phyloP scores from a whole-genome alignment of 2,113 vertebrate genomes.

The Pseudopodoces humilis region DNA sequence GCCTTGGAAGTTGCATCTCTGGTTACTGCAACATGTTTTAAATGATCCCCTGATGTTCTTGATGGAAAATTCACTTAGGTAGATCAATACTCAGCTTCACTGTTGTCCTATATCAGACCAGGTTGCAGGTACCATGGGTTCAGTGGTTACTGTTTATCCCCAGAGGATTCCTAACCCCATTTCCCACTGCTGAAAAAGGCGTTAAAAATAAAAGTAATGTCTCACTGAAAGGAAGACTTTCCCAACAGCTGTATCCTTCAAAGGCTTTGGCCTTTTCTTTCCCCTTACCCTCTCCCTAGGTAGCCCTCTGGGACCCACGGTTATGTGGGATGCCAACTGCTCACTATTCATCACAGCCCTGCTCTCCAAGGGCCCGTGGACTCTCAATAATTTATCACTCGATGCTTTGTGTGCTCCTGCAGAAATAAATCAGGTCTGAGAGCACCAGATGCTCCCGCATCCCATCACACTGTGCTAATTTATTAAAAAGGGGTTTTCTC shows the following conservation, averaged over 20 bases:
- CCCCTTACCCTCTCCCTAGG: conserved; percentile 13
- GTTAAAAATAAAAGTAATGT: conserved; percentile 54
- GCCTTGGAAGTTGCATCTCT: neutral
- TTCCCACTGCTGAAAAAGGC: conserved; percentile 47
- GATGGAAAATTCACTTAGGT: conserved; percentile 28
- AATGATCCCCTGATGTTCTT: neutral
- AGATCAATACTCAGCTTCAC: conserved; percentile 8
- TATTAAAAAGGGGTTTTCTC: conserved; percentile 52
- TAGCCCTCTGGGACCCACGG: conserved; percentile 4
- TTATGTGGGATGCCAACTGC: conserved; percentile 57
- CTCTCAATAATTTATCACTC: conserved; percentile 66
- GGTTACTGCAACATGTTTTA: neutral
- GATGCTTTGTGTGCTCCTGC: conserved; percentile 39
- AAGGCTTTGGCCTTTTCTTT: conserved; percentile 49
- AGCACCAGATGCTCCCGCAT: conserved; percentile 52
- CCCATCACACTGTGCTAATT: conserved; percentile 49
- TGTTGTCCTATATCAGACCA: neutral
- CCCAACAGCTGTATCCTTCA: conserved; percentile 55
- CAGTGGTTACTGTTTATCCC: conserved; percentile 43
- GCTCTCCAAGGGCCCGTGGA: conserved; percentile 39
- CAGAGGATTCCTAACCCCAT: neutral
- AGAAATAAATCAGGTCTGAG: conserved; percentile 66
- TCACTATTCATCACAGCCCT: conserved; percentile 40
- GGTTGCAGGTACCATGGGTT: conserved; percentile 11
- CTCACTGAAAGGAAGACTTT: conserved; percentile 43